Conservation (phyloP, 2,113 vertebrate genomes). For the Physeter macrocephalus region DNA sequence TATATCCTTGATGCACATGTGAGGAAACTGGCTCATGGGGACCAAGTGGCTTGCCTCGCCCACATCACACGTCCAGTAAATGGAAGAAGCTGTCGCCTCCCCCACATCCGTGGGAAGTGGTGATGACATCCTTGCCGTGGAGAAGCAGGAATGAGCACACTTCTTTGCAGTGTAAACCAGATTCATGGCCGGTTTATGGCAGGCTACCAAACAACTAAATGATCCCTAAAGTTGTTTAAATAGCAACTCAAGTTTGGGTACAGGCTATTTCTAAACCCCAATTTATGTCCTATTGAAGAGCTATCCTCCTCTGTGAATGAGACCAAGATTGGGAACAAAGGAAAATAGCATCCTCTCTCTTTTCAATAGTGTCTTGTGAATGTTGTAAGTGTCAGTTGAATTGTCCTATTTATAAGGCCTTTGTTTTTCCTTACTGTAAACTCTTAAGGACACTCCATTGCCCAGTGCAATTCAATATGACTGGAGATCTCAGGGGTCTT, state of each 20-base stretch:
- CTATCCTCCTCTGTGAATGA: constrained; percentile 58
- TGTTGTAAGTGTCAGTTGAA: constrained; percentile 70
- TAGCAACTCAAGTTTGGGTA: constrained; percentile 40
- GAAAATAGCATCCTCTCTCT: constrained; percentile 58
- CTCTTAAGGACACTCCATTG: constrained; percentile 73
- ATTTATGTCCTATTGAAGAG: constrained; percentile 54
- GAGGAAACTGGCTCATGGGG: background rate
- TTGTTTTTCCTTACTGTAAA: constrained; percentile 79
- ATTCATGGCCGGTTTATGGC: background rate
- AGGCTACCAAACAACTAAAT: constrained; percentile 60
- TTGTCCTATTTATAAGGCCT: constrained; percentile 75
- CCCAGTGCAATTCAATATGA: constrained; percentile 78
- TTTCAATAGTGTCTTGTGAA: constrained; percentile 72
- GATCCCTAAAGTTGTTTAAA: constrained; percentile 66
- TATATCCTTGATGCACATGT: background rate
- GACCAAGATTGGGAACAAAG: constrained; percentile 72
- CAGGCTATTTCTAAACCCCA: constrained; percentile 61
- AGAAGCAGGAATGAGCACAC: background rate
- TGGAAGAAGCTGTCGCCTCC: background rate
- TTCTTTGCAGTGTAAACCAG: background rate
- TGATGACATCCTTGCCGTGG: background rate
- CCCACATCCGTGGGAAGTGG: background rate
- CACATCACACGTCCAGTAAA: background rate
- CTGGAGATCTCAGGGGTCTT: constrained; percentile 75
- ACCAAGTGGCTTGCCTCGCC: background rate